Evolutionary conservation across 1,140 invertebrate species (phyloP), one percentile per base, ranked within the genome.

Genomic region (Tachypleus tridentatus): DNA sequence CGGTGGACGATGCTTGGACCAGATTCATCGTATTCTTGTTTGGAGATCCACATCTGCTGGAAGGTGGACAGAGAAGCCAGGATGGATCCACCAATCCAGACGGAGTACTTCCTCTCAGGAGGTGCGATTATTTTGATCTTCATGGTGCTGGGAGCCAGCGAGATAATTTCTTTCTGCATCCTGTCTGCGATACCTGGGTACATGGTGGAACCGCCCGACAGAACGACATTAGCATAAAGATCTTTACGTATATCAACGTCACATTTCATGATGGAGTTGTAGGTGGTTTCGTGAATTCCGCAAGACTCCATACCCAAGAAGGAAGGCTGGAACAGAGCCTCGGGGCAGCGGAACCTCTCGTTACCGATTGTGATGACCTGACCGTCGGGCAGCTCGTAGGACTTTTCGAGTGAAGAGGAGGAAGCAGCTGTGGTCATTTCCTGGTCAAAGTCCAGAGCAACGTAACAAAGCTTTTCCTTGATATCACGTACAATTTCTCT

Each of bases 401-500:
- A 86, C 78, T 92, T 92, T 78, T 91, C 89, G 72, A 93, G 79
- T 5, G 88, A 90, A 70, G 85, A 89, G 74, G 87, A 89, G 70
- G 87, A 85, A 67, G 90, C 88, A 69, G 91, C 89, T 64, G 89
- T 93, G 73, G 87, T 87, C 91, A 95, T 95, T 81, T 95, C 92
- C 80, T 93, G 90, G 80, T 95, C 91, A 76, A 93, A 94, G 81
- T 94, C 91, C 49, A 94, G 81, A 60, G 91, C 92, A 61, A 95
- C 89, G 76, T 93, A 93, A 82, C 89, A 92, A 60, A 93, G 80
- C 77, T 93, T 93, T 77, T 93, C 90, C 79, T 92, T 95, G 80
- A 94, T 92, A 80, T 95, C 91, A 72, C 91, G 83, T 9, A 94
- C 91, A 74, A 95, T 94, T 84, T 93, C 89, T 73, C 88, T 82